Base-by-base conservation (phyloP, 2,888 invertebrate genomes). In the Philopedon plagiatum region DNA sequence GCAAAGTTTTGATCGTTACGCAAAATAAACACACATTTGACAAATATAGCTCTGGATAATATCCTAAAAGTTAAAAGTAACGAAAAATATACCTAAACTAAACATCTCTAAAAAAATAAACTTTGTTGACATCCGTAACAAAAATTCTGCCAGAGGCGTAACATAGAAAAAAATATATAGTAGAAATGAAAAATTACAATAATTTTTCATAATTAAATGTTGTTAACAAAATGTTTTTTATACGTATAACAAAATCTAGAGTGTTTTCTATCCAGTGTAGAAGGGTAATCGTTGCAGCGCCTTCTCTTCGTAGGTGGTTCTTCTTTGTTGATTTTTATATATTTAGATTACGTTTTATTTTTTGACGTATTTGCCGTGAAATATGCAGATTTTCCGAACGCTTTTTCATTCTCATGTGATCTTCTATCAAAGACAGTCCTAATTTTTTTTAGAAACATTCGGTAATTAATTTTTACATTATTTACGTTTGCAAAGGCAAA, bases 171-270 rank as follows among this genome's bases (percentile, higher is more conserved):
- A 54, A 23, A 9, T 7, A 54, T 9, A 1, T 54, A 29, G 15
- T 54, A 26, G 15, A 29, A 54, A 44, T 44, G 1, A 44, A 44
- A 18, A 15, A 44, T 18, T 21, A 32, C 57, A 57, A 57, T 29
- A 57, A 44, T 44, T 44, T 44, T 4, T 44, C 5, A 44, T 44
- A 32, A 51, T 51, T 26, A 51, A 62, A 34, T 62, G 62, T 44
- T 62, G 44, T 23, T 46, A 49, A 44, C 63, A 63, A 49, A 63
- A 46, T 51, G 51, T 49, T 51, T 63, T 63, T 63, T 46, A 63
- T 54, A 34, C 1, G 21, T 26, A 34, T 19, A 26, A 63, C 63
- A 51, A 29, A 49, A 23, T 26, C 29, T 46, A 26, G 44, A 46
- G 46, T 41, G 21, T 29, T 44, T 44, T 62, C 46, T 62, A 21